Evolutionary conservation across 2,888 invertebrate genomes (phyloP).

Genomic region (Euzophera pinguis): DNA sequence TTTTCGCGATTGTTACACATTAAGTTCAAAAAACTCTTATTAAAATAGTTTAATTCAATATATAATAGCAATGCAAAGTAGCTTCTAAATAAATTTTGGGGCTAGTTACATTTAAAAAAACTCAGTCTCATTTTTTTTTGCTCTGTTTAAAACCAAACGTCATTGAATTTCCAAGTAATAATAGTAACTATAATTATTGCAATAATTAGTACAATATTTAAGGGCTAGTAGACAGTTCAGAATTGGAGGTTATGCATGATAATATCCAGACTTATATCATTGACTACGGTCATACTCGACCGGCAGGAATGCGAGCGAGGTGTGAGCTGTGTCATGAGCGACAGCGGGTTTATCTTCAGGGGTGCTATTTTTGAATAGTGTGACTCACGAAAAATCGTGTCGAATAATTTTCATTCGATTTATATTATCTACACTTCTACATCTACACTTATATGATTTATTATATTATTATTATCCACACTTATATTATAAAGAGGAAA

Average conservation of each 20-base stretch:
- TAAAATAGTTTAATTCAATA: too few relatives aligned
- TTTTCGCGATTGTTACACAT: too few relatives aligned
- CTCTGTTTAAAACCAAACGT: not conserved
- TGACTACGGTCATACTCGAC: slow-evolving; percentile 39
- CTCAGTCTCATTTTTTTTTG: not conserved
- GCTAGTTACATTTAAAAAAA: not conserved
- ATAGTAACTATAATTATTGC: not conserved
- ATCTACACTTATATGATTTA: too few relatives aligned
- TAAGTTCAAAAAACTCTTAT: too few relatives aligned
- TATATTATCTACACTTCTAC: too few relatives aligned
- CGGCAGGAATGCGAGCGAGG: slow-evolving; percentile 57
- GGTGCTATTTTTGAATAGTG: too few relatives aligned
- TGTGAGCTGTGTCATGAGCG: slow-evolving; percentile 25
- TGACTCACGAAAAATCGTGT: too few relatives aligned
- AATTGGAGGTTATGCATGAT: slow-evolving; percentile 33
- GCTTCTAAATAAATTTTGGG: too few relatives aligned
- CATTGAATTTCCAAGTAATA: not conserved
- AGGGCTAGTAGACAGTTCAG: slow-evolving; percentile 27
- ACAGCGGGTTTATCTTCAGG: slow-evolving; percentile 24
- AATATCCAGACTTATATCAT: slow-evolving; percentile 33
- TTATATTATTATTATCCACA: too few relatives aligned
- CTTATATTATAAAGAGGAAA: too few relatives aligned
- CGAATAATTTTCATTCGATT: too few relatives aligned
- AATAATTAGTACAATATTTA: slow-evolving; percentile 3
- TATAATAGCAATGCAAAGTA: too few relatives aligned